Evolutionary conservation across 2,797 vertebrate species (phyloP).

Genomic region (Myotis vivesi): DNA sequence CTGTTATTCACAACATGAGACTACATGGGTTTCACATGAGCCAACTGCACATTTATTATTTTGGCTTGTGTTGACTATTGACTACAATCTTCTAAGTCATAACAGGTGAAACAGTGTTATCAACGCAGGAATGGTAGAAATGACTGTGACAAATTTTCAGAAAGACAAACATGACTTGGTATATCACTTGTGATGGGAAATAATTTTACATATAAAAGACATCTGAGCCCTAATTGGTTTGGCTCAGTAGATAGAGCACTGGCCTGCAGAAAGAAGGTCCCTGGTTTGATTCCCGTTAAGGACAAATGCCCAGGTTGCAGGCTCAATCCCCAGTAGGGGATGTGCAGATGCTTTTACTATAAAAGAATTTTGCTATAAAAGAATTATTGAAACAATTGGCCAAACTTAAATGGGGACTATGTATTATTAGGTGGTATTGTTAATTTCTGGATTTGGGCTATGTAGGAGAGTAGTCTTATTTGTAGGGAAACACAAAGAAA

Average conservation of each 20-base stretch:
- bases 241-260: too few relatives aligned
- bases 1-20: background rate
- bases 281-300: too few relatives aligned
- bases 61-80: background rate
- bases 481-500: background rate
- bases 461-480: background rate
- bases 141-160: conserved; percentile 20
- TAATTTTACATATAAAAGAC: background rate
- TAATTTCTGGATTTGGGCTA: background rate
- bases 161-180: conserved; percentile 56
- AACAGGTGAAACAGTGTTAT: background rate
- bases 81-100: background rate
- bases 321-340: too few relatives aligned
- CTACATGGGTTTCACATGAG: background rate
- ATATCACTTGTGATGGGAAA: conserved; percentile 50
- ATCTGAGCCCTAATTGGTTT: background rate
- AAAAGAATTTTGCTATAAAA: background rate
- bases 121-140: conserved; percentile 42
- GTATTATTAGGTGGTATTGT: background rate
- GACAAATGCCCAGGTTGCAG: too few relatives aligned
- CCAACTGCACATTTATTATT: background rate
- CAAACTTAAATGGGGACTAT: background rate
- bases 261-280: too few relatives aligned
- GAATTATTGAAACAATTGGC: background rate
- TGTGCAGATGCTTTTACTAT: background rate